Base-by-base conservation (phyloP, 2,888 invertebrate genomes). In the Nephrotoma guestfalica region DNA sequence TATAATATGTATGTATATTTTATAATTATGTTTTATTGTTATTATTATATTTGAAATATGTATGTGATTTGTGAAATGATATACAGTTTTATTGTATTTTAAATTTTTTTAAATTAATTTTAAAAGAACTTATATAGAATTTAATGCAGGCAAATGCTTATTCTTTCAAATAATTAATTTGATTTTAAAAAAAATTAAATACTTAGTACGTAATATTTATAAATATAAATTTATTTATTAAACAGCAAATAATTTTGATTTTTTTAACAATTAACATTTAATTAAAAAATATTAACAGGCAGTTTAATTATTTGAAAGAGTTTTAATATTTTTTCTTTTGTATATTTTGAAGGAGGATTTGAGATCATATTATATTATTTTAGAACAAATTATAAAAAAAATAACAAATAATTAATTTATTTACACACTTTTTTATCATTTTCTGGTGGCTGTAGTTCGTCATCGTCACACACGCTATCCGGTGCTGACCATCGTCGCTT, bases 401-500 rank as follows among this genome's bases (percentile, higher is more conserved):
- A 51, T 5, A 51, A 51, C 51, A 51, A 15, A 30, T 30, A 51
- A 71, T 71, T 30, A 30, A 71, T 71, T 30, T 71, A 71, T 71
- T 71, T 71, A 71, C 71, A 71, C 6, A 7, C 30, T 71, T 71
- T 71, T 71, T 71, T 71, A 30, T 87, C 87, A 30, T 18, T 71
- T 30, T 71, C 71, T 87, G 85, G 87, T 30, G 18, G 30, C 30
- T 87, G 87, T 84, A 87, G 87, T 83, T 87, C 89, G 41, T 88
- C 88, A 86, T 91, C 92, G 88, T 92, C 92, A 88, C 91, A 91
- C 88, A 92, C 92, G 88, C 92, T 91, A 88, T 92, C 93, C 2
- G 92, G 92, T 83, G 93, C 92, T 40, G 93, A 93, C 93, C 93
- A 93, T 86, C 93, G 90, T 87, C 90, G 88, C 88, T 90, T 90